These are phyloP conservation scores for Notothenia rossii DNA, from an alignment of 2,113 vertebrate genomes.

Conservation along the genomic window DNA sequence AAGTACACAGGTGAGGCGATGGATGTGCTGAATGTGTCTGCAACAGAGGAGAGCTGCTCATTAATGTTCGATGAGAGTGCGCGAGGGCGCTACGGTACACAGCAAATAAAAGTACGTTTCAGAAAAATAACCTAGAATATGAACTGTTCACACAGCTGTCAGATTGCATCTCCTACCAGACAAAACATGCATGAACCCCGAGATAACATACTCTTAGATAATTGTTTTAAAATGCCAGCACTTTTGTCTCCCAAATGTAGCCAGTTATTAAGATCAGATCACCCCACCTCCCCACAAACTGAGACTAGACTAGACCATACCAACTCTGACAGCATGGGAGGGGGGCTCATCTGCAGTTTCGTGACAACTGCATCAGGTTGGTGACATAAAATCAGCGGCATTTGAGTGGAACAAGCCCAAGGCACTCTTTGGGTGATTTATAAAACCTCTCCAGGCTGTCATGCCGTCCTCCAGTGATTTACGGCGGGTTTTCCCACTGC, in stretches of 20 bases:
- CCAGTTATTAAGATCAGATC: constrained; percentile 73
- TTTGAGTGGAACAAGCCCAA: not conserved
- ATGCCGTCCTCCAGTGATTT: not conserved
- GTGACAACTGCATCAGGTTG: constrained; percentile 7
- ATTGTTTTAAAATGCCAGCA: constrained; percentile 64
- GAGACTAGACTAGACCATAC: constrained; percentile 76
- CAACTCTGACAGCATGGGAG: constrained; percentile 59
- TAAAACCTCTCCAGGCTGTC: not conserved
- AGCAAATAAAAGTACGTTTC: constrained; percentile 24
- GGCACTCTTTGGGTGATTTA: not conserved
- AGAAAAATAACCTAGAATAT: not conserved
- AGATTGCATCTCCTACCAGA: not conserved
- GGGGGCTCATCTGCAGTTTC: constrained; percentile 47
- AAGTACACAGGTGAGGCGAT: constrained; percentile 37
- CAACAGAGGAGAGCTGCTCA: constrained; percentile 30
- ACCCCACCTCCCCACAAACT: constrained; percentile 67
- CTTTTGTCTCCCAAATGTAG: constrained; percentile 61
- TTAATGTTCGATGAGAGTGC: constrained; percentile 51
- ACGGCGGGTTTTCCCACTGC: not conserved
- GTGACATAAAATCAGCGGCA: not conserved
- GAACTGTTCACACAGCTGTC: not conserved
- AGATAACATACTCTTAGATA: constrained; percentile 43
- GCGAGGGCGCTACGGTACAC: not conserved
- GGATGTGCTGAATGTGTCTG: constrained; percentile 44
- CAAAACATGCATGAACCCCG: not conserved